Percentiles rank a stretch among this genome's conserved stretches.
Evolutionary conservation across 2,113 vertebrate species (phyloP).

Genomic region (Callopanchax toddi): DNA sequence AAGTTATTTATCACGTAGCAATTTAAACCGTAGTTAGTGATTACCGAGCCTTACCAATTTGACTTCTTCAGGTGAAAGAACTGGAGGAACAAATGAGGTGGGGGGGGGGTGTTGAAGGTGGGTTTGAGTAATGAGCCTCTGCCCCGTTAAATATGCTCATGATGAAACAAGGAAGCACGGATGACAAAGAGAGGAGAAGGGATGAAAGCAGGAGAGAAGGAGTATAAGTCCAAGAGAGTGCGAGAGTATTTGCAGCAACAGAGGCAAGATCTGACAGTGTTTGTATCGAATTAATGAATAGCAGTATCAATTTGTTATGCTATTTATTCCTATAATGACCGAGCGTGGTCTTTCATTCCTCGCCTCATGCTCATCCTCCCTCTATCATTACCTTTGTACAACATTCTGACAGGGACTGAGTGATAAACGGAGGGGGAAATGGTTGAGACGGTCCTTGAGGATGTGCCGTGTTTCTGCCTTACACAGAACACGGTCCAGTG

Average conservation of each 20-base stretch:
- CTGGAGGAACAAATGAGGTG: conserved; percentile 30
- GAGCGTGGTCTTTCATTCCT: conserved; percentile 53
- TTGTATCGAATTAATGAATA: conserved; percentile 71
- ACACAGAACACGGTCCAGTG: conserved; percentile 51
- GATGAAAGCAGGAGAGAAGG: conserved; percentile 2
- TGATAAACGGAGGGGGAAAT: conserved; percentile 16
- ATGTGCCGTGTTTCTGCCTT: conserved; percentile 55
- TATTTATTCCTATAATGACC: conserved; percentile 71
- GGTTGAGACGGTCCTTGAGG: conserved; percentile 42
- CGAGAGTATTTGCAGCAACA: conserved; percentile 14
- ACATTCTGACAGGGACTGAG: conserved; percentile 32
- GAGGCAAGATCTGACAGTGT: conserved; percentile 42
- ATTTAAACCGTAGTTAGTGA: conserved; percentile 39
- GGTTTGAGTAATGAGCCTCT: conserved; percentile 59
- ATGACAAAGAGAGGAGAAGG: neutral
- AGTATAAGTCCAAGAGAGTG: conserved; percentile 29
- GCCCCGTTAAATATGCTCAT: conserved; percentile 63
- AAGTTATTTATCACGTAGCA: conserved; percentile 3
- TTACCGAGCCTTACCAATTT: conserved; percentile 38
- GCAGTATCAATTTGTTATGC: conserved; percentile 70
- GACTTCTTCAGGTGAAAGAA: conserved; percentile 38
- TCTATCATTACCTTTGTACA: conserved; percentile 40
- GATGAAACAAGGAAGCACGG: conserved; percentile 46
- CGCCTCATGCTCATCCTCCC: conserved; percentile 41
- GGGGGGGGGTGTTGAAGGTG: conserved; percentile 11